Evolutionary conservation across 2,113 vertebrate genomes (phyloP), one percentile per base, ranked within the genome.

Genomic region (Diphyllodes magnificus): DNA sequence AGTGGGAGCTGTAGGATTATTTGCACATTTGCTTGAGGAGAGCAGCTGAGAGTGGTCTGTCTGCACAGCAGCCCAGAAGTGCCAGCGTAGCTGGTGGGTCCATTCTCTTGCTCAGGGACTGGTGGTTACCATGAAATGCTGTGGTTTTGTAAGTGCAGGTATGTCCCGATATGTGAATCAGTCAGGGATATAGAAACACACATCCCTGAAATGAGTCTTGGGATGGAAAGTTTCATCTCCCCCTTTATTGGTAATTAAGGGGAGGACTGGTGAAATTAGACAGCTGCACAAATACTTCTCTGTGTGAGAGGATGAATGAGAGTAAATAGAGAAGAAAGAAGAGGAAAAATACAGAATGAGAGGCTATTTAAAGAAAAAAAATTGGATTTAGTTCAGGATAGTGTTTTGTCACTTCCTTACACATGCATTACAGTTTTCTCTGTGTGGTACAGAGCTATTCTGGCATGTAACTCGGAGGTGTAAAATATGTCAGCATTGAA

Each of bases 351-450:
- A 77, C 59, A 86, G 78, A 90, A 97, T 96, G 95, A 88, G 70
- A 95, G 68, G 88, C 73, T 95, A 95, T 94, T 95, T 96, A 95
- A 97, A 96, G 94, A 87, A 91, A 83, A 73, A 86, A 95, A 93
- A 18, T 92, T 92, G 95, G 92, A 69, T 96, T 93, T 92, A 84
- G 82, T 96, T 97, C 96, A 66, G 93, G 93, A 78, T 69, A 33
- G 82, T 35, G 70, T 95, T 97, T 95, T 97, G 96, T 96, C 97
- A 88, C 79, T 89, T 87, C 49, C 63, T 87, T 91, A 76, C 72
- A 77, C 84, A 56, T 68, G 49, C 39, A 31, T 45, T 79, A n/a
- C 83, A 91, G 90, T 73, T 90, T 91, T 88, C 75, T 77, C 2
- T 92, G 83, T 73, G 92, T 91, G 95, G 63, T 66, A 64, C 47